Evolutionary conservation across 2,797 vertebrate species (phyloP).

Genomic region (Anisognathus igniventris): DNA sequence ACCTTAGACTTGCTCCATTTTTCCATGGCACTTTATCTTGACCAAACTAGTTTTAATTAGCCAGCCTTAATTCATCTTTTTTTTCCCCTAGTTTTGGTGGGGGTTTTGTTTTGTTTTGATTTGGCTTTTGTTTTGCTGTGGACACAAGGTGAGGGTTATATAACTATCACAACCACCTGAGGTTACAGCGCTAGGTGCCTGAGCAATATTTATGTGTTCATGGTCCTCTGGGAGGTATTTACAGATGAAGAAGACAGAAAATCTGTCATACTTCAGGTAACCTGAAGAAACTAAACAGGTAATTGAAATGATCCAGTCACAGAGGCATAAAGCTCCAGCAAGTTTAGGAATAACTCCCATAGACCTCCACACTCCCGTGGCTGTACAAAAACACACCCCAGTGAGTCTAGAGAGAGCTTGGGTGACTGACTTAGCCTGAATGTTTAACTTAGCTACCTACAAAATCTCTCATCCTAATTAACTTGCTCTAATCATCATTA

Average conservation of each 20-base stretch:
- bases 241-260: neutral
- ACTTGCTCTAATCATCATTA: neutral
- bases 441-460: neutral
- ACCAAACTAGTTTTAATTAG: neutral
- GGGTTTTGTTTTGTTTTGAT: neutral
- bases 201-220: neutral
- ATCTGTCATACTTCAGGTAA: neutral
- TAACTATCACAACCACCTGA: neutral
- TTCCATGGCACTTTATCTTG: neutral
- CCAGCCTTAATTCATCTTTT: neutral
- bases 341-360: neutral
- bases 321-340: neutral
- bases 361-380: rapidly evolving
- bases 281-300: neutral
- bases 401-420: neutral
- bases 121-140: neutral
- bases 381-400: neutral
- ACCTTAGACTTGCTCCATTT: neutral
- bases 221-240: neutral
- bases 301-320: neutral
- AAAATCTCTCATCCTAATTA: neutral
- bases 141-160: neutral
- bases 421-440: neutral
- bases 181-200: neutral
- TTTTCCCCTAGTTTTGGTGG: neutral